Base-by-base conservation (phyloP, 35 echinoderm and acorn worm genomes). In the Ptychodera flava region DNA sequence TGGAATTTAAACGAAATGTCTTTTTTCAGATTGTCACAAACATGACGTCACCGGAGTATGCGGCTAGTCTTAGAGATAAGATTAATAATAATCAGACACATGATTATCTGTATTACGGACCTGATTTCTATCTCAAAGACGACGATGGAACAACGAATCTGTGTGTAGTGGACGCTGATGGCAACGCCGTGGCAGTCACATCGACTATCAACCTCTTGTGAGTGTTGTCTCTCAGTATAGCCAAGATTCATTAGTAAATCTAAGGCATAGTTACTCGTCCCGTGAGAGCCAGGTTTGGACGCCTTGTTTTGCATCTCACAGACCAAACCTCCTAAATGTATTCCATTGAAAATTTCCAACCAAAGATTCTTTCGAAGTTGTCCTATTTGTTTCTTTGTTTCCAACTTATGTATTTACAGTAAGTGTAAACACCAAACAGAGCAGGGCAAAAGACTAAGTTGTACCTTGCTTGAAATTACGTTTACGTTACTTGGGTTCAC, bases 181-280 rank as follows among this genome's bases (percentile, higher is more conserved):
- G 95, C 0, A 97, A 90, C 78, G 95, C 95, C 0, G 90, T 87
- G 35, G 30, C 95, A 35, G 88, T 88, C 31, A 97, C 95, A 33
- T 84, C 87, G 35, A 97, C 95, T 15, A 85, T 94, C 28, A 97
- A 97, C 82, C 35, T 84, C 10, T 86, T 80, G 95, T 97, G 86
- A 94, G 95, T 64, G 22, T 12, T 64, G 45, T 64, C 22, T 64
- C 6, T 64, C 45, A 22, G 6, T 22, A 64, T n/a, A n/a, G n/a
- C n/a, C n/a, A n/a, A n/a, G n/a, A n/a, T n/a, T n/a, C n/a, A n/a
- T n/a, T n/a, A n/a, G n/a, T n/a, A n/a, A n/a, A 12, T 64, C 45
- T 22, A 64, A 64, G 22, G 6, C 6, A 64, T 64, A 6, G 6
- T 64, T 64, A 64, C 6, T 64, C 6, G 45, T 64, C 45, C 22